Base-by-base conservation (phyloP, 1,140 invertebrate genomes). In the Zaprionus ornatus region DNA sequence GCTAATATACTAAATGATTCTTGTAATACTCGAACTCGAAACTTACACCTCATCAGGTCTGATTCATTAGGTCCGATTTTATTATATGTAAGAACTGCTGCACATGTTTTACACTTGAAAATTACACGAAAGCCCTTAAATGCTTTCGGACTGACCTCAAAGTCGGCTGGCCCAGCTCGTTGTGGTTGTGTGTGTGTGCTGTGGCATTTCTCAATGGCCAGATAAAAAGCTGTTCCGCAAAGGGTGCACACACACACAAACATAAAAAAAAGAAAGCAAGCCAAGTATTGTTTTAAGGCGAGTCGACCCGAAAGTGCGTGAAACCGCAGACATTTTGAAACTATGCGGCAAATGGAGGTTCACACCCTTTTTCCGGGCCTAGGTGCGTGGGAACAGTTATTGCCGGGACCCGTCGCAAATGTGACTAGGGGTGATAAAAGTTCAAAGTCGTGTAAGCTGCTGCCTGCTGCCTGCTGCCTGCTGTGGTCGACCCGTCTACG, bases 391-490 rank as follows among this genome's bases (percentile, higher is more conserved):
- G 5, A 52, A 52, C 37, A 27, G 50, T 54, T 52, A 40, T 60
- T n/a, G 42, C 61, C 17, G 7, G 23, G 67, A 35, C 19, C 35
- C 67, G 60, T 64, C 37, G 61, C 75, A 42, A 65, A 42, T 57
- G 23, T 55, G 13, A 25, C 19, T 72, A 54, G 76, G 82, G 80
- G 80, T 79, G 80, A 83, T 82, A 82, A 82, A 82, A 82, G 80
- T 82, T 82, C 76, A 82, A 79, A 82, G 80, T 83, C 80, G 74
- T 82, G 69, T 74, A 62, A 81, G 79, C 50, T 66, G 70, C 74
- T 65, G 79, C 72, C 6, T 3, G n/a, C n/a, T n/a, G n/a, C n/a
- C 50, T 59, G 70, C 74, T 65, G 79, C 71, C 50, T 66, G 70
- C 68, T 65, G 79, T 66, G 68, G 79, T 70, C 42, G 72, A 69